Evolutionary conservation across 23 tunicate species (phyloP).

Genomic region (Halocynthia roretzi): DNA sequence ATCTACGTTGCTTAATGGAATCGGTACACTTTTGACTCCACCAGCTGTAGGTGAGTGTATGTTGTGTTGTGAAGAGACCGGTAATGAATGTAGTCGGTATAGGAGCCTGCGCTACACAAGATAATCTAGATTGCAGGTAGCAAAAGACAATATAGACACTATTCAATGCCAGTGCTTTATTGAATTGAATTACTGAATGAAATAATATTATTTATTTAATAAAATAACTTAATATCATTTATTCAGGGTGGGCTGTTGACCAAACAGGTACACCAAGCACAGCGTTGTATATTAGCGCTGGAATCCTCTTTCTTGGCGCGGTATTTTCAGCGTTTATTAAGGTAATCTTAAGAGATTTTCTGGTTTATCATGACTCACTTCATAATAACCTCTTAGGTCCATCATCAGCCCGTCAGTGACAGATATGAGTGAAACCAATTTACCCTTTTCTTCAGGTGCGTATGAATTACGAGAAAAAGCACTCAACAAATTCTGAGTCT

Average conservation of each 20-base stretch:
- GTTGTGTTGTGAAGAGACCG: not conserved
- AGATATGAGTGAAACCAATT: too few species aligned
- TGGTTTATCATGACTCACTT: too few species aligned
- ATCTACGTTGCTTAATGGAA: conserved; percentile 65
- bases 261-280: conserved; percentile 48
- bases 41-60: conserved; percentile 46
- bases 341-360: conserved; percentile 3
- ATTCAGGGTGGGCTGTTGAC: conserved; percentile 62
- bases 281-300: conserved; percentile 60
- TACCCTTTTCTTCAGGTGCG: too few species aligned
- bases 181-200: too few species aligned
- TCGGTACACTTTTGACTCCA: conserved; percentile 63
- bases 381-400: too few species aligned
- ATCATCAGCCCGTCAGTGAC: too few species aligned
- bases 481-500: too few species aligned
- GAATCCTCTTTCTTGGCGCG: conserved; percentile 59
- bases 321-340: conserved; percentile 31
- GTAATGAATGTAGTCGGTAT: not conserved
- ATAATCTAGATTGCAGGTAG: not conserved
- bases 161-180: too few species aligned
- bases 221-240: not conserved
- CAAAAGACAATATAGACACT: not conserved
- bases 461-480: too few species aligned
- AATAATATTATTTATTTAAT: too few species aligned
- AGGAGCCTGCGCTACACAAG: not conserved